Conservation (phyloP, 2,797 vertebrate genomes). For the Cygnus olor region DNA sequence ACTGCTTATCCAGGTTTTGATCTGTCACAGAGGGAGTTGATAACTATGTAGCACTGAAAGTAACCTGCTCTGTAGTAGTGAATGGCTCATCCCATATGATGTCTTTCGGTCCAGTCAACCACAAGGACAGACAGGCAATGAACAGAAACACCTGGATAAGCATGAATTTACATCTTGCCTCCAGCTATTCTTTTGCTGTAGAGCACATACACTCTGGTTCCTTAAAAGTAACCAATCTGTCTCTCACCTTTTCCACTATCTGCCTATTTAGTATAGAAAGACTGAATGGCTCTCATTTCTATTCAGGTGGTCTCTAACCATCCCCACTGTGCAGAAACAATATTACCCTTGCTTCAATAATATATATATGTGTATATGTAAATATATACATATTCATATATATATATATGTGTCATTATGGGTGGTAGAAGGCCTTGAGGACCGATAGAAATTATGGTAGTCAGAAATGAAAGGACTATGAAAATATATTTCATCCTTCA, state of each 20-base stretch:
- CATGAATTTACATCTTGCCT: background rate
- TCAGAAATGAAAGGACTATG: background rate
- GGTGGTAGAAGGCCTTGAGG: background rate
- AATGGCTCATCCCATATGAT: background rate
- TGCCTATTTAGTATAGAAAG: background rate
- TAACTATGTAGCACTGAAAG: background rate
- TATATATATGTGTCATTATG: background rate
- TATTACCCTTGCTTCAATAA: background rate
- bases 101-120: background rate
- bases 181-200: background rate
- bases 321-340: background rate
- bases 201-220: background rate
- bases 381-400: no score
- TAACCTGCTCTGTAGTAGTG: background rate
- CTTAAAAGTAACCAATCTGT: background rate
- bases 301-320: background rate
- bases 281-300: background rate
- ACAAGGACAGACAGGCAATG: background rate
- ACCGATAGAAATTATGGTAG: background rate
- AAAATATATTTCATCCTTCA: background rate
- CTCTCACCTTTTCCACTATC: background rate
- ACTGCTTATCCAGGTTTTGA: background rate
- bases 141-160: background rate
- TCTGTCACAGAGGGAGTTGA: background rate
- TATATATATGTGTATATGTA: no score